These are phyloP conservation scores for Notothenia coriiceps DNA, from an alignment of 2,113 vertebrate species.

Conservation along the genomic window DNA sequence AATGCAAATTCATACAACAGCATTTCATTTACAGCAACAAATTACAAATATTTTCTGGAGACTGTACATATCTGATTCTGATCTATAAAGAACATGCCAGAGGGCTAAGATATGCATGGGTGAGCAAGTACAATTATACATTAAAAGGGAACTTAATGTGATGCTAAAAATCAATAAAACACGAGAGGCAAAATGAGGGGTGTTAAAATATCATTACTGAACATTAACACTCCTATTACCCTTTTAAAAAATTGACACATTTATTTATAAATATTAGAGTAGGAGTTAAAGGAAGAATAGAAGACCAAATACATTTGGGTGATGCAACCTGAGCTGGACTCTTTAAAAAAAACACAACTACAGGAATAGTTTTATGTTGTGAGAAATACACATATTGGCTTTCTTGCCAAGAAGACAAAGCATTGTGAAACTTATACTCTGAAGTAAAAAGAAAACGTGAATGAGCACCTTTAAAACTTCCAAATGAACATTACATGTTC, in stretches of 20 bases:
- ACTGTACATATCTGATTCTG: conserved; percentile 46
- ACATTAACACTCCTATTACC: conserved; percentile 3
- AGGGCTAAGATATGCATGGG: conserved; percentile 1
- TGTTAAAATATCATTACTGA: conserved; percentile 4
- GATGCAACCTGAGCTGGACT: conserved; percentile 29
- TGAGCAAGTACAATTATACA: conserved; percentile 13
- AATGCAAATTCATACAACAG: conserved; percentile 55
- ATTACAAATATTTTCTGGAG: conserved; percentile 54
- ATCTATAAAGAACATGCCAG: conserved; percentile 19
- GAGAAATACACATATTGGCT: background rate
- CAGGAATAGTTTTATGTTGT: background rate
- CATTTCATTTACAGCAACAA: conserved; percentile 69
- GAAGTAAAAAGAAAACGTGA: background rate
- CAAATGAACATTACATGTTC: background rate
- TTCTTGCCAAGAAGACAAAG: background rate
- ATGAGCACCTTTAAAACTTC: background rate
- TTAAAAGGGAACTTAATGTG: background rate
- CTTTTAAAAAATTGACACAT: conserved; percentile 9
- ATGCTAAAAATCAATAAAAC: conserved; percentile 6
- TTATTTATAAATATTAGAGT: background rate
- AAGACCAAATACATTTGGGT: background rate
- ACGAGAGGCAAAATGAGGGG: background rate
- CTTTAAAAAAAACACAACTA: background rate
- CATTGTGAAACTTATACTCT: background rate
- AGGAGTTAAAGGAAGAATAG: conserved; percentile 11